A percentile compares a stretch with the other conserved stretches of the same genome.
phyloP scores from a whole-genome alignment of 2,113 vertebrate species.

The Bos indicus region DNA sequence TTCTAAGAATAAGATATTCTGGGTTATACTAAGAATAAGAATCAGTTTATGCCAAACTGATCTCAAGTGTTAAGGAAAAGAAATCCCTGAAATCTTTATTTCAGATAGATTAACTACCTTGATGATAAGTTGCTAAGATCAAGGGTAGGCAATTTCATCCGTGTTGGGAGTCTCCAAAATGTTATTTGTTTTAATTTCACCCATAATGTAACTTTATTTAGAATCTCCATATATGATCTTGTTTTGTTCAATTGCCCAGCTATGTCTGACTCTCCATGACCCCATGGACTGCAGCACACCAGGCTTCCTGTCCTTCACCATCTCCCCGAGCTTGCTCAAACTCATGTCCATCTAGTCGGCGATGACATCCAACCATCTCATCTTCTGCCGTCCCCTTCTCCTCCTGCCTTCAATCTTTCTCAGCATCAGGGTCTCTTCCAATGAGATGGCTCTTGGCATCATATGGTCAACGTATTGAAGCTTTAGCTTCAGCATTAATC shows the following conservation, averaged over 20 bases:
- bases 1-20: neutral
- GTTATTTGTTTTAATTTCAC: neutral
- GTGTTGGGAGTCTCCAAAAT: neutral
- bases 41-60: neutral
- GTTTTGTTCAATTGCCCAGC: neutral
- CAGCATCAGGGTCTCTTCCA: neutral
- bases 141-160: neutral
- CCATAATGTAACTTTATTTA: neutral
- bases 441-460: neutral
- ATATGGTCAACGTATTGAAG: neutral
- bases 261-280: neutral
- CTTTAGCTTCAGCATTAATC: neutral
- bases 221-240: neutral
- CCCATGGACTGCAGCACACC: neutral
- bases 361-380: neutral
- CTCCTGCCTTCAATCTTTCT: neutral
- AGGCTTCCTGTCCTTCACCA: neutral
- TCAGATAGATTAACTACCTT: neutral
- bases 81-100: neutral
- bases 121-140: neutral
- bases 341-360: neutral
- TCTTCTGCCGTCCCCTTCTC: neutral
- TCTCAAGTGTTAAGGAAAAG: neutral
- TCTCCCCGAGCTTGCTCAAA: neutral
- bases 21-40: neutral